Evolutionary conservation across 2,888 invertebrate species (phyloP).

Genomic region (Suillia variegata): DNA sequence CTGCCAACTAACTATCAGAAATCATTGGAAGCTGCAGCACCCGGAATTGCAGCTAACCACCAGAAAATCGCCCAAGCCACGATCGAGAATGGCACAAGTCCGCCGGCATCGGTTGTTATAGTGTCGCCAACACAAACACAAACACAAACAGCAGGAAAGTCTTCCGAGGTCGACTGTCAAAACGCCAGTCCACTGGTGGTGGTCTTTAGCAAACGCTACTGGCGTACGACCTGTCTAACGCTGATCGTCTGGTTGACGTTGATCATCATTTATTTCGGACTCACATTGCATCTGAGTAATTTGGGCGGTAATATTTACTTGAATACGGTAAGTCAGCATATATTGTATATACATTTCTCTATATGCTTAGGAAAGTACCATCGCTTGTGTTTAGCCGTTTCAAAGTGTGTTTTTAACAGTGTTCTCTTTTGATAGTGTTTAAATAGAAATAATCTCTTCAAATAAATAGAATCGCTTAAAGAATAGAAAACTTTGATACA

Average conservation of each 20-base stretch:
- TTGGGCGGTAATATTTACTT: slow-evolving; percentile 76
- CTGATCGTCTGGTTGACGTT: slow-evolving; percentile 76
- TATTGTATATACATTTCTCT: not conserved
- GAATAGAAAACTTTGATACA: too few relatives aligned
- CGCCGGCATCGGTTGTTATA: slow-evolving; percentile 13
- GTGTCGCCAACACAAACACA: slow-evolving; percentile 61
- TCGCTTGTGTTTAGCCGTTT: too few relatives aligned
- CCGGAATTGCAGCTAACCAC: slow-evolving; percentile 11
- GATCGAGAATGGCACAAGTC: not conserved
- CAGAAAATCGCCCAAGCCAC: not conserved
- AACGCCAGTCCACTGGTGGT: slow-evolving; percentile 66
- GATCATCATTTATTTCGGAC: slow-evolving; percentile 78
- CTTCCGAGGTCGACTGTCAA: slow-evolving; percentile 4
- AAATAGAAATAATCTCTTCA: too few relatives aligned
- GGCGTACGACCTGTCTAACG: slow-evolving; percentile 71
- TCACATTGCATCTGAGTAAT: slow-evolving; percentile 76
- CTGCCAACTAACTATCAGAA: slow-evolving; percentile 74
- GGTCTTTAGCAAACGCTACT: slow-evolving; percentile 69
- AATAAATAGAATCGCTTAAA: too few relatives aligned
- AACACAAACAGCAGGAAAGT: slow-evolving; percentile 7
- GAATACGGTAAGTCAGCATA: slow-evolving; percentile 68
- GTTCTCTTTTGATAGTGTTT: too few relatives aligned
- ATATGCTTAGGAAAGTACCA: too few relatives aligned
- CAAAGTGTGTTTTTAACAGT: not conserved
- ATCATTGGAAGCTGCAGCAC: slow-evolving; percentile 59